Percentiles rank a stretch among this genome's conserved stretches.
Evolutionary conservation across 2,797 vertebrate genomes (phyloP).

Genomic region (Psittacula derbiana): DNA sequence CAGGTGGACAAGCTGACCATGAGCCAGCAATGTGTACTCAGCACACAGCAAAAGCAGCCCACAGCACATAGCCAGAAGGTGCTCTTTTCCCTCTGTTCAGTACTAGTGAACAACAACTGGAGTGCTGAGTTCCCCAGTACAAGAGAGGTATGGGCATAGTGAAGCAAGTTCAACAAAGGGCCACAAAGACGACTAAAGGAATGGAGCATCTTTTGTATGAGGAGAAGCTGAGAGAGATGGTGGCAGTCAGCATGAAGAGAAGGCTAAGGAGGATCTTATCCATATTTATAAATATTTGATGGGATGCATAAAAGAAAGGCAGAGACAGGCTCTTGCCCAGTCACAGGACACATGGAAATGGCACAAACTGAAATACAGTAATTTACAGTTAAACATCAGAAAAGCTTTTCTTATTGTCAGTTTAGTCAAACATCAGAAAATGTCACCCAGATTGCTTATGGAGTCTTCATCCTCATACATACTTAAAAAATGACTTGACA

Average conservation of each 20-base stretch:
- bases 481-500: background rate
- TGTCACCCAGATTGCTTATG: too few species aligned
- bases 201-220: background rate
- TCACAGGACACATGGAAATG: background rate
- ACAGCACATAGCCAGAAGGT: background rate
- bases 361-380: background rate
- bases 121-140: background rate
- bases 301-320: accelerated
- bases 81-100: background rate
- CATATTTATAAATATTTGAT: background rate
- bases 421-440: background rate
- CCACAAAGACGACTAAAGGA: background rate
- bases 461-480: background rate
- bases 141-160: background rate
- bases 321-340: background rate
- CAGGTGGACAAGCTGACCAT: background rate
- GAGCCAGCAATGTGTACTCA: background rate
- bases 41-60: background rate
- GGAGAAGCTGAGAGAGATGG: background rate
- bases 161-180: background rate
- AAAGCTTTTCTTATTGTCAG: background rate
- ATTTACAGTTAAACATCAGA: background rate
- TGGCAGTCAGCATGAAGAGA: background rate
- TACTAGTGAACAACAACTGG: background rate
- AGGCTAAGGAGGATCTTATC: background rate